Conservation (phyloP, 2,888 invertebrate genomes). For the Diadegma fenestrale region DNA sequence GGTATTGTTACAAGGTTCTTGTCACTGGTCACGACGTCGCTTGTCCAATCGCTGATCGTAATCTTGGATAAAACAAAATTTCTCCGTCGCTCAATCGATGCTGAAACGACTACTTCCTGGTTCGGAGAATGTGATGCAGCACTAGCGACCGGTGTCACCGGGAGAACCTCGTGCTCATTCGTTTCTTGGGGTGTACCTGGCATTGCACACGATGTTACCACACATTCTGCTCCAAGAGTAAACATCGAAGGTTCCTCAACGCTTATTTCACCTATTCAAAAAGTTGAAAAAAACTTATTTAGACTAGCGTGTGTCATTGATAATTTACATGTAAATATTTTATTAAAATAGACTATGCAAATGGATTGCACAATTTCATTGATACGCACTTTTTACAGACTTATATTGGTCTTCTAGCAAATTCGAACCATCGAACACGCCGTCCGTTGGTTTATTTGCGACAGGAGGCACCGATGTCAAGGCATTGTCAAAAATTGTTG, state of each 20-base stretch:
- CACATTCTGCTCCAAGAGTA: slow-evolving; percentile 1
- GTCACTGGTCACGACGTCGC: neutral
- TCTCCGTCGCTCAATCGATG: neutral
- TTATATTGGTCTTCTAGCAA: too few relatives aligned
- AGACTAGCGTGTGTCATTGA: neutral
- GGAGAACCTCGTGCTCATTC: neutral
- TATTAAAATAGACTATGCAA: too few relatives aligned
- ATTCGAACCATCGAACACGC: too few relatives aligned
- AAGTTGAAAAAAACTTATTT: neutral
- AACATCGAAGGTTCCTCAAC: slow-evolving; percentile 3
- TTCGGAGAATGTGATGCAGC: neutral
- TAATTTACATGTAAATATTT: neutral
- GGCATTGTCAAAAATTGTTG: slow-evolving; percentile 19
- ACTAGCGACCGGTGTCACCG: neutral
- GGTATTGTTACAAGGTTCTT: slow-evolving; percentile 12
- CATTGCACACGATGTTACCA: neutral
- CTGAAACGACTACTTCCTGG: neutral
- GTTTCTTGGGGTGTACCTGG: neutral
- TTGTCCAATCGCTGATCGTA: neutral
- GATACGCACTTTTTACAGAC: too few relatives aligned
- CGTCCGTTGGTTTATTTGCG: too few relatives aligned
- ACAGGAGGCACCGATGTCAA: too few relatives aligned
- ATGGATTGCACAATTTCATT: too few relatives aligned
- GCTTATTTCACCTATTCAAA: neutral
- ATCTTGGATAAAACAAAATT: neutral